Conservation (phyloP, 2,888 invertebrate genomes). For the Netelia fuscicornis region DNA sequence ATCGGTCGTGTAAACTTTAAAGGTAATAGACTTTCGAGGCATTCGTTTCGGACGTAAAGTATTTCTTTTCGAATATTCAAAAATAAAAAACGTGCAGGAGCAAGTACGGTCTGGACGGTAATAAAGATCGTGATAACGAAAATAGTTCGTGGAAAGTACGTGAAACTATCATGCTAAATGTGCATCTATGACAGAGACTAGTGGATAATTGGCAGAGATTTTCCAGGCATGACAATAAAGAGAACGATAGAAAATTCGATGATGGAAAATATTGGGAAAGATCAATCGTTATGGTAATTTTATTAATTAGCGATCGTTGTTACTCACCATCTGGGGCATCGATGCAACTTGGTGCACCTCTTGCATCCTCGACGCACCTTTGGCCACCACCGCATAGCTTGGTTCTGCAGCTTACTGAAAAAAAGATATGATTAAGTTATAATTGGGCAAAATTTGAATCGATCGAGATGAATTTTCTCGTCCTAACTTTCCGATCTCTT, state of each 20-base stretch:
- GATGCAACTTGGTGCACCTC: neutral
- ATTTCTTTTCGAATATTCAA: conserved; percentile 15
- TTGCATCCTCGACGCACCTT: neutral
- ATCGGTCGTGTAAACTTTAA: conserved; percentile 65
- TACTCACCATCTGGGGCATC: neutral
- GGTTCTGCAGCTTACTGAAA: conserved; percentile 17
- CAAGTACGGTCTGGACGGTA: neutral
- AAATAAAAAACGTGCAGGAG: conserved; percentile 3
- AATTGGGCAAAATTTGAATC: neutral
- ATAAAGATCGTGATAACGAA: neutral
- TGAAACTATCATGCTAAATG: neutral
- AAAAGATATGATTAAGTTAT: neutral
- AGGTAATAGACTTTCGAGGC: conserved; percentile 50
- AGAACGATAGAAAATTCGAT: no score
- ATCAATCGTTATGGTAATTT: neutral
- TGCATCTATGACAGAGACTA: neutral
- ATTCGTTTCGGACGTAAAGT: conserved; percentile 14
- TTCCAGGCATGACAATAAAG: neutral
- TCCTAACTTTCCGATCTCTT: no score
- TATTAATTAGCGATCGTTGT: neutral
- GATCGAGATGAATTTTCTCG: no score
- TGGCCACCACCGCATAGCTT: conserved; percentile 17
- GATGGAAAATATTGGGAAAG: no score
- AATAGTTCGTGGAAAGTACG: conserved; percentile 8
- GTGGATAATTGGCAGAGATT: neutral